Base-by-base conservation (phyloP, 2,113 vertebrate genomes). In the Stigmatopora nigra region DNA sequence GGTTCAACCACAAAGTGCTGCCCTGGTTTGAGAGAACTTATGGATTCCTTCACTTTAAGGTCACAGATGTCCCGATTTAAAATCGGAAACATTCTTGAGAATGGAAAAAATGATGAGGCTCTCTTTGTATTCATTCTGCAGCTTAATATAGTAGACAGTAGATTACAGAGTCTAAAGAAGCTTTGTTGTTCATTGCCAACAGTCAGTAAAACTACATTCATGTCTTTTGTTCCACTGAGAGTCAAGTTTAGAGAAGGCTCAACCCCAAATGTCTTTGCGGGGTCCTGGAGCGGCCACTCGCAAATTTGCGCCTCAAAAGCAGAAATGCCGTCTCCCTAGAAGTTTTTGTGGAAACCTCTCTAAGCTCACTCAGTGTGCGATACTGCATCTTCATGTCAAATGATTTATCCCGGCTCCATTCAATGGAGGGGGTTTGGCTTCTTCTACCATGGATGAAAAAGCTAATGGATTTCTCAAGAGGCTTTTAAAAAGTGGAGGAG, bases 281-380 rank as follows among this genome's bases (percentile, higher is more conserved):
- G 67, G 70, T 64, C 70, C 51, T 35, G 25, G 17, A 46, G 71
- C 11, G 53, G 61, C 65, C 25, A n/a, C 48, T 63, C 59, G 68
- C 67, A 66, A 69, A 31, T 22, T 82, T 19, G 66, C 78, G 56
- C 68, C 11, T 2, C 69, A 71, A 25, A 45, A 63, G 64, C 58
- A 36, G 49, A 72, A 79, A 71, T 9, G 69, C 31, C 61, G 76
- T 78, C 70, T 76, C 79, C 76, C 63, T 51, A 63, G 22, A 72
- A 59, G 66, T 65, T 73, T 77, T 70, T 77, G 73, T 77, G 76
- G 78, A 70, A 79, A 76, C 70, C 74, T 74, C 75, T 78, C 71
- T 63, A 65, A 72, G 77, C 60, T 84, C 80, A 66, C 75, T 81
- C 75, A 78, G 75, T 82, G 71, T 77, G 74, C 73, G 71, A 76